Evolutionary conservation across 2,888 invertebrate species (phyloP), one percentile per base, ranked within the genome.

Genomic region (Cecidostiba fungosa): DNA sequence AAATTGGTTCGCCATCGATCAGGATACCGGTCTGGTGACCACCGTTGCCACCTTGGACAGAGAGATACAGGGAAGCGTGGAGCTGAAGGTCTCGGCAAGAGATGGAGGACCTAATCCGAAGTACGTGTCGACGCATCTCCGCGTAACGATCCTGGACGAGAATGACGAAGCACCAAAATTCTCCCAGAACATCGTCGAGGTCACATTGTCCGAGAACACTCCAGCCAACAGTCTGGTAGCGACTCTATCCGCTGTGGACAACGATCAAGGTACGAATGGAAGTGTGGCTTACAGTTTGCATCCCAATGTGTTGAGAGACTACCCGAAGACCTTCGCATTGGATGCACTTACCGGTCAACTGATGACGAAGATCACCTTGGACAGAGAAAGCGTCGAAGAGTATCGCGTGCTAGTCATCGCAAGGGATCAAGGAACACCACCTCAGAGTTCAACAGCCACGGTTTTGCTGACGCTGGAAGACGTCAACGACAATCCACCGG

Each of bases 41-140:
- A 98, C 98, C 0, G 95, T 95, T 85, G 95, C 96, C 0, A 93
- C 94, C 3, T 94, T 98, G 86, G 98, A 98, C 93, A 95, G 98
- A 80, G 98, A 98, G 94, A 94, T 97, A 62, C 97, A 97, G 92
- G 97, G 97, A 26, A 96, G 96, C 39, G 97, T 98, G 1, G 97
- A 97, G 91, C 93, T 99, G 85, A 97, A 97, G 90, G 97, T 99
- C 79, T 97, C 97, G 0, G 99, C 99, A 0, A 94, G 97, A 89
- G 99, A 99, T 92, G 98, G 98, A 0, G 98, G 98, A 0, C 98
- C 98, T 0, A 98, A 98, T 93, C 98, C 98, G 0, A 98, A 98
- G 93, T 98, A 97, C 96, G 98, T 98, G 1, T 97, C 97, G 89
- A 98, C 98, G 0, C 96, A 97, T 92, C 94, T 99, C 29, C 97